Percentiles rank a stretch among this genome's conserved stretches.
Conservation (phyloP, 2,797 vertebrate genomes). For the Mormyrops boulengeri region DNA sequence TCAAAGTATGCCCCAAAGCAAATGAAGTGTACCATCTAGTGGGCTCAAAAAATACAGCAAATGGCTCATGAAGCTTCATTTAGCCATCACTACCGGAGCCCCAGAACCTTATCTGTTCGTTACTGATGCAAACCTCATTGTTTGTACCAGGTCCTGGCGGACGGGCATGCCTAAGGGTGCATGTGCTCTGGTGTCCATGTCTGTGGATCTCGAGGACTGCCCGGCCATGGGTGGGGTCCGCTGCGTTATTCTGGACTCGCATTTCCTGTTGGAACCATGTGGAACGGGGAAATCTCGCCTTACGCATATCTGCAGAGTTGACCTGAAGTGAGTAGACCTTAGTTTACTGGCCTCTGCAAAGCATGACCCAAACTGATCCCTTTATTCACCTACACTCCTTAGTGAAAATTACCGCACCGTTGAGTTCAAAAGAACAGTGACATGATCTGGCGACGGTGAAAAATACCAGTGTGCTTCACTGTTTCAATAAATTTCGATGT, state of each 20-base stretch:
- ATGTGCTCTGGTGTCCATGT: conserved; percentile 73
- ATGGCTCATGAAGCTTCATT: neutral
- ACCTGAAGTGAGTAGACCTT: conserved; percentile 71
- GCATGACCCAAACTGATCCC: neutral
- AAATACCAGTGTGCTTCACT: neutral
- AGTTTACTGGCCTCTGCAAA: neutral
- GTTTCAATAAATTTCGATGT: neutral
- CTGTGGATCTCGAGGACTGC: conserved; percentile 79
- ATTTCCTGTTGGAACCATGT: conserved; percentile 81
- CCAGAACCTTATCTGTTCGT: neutral
- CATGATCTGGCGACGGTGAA: neutral
- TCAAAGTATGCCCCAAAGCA: neutral
- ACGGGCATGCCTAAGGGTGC: conserved; percentile 75
- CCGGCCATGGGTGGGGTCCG: conserved; percentile 68
- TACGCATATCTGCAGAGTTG: conserved; percentile 80
- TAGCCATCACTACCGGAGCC: neutral
- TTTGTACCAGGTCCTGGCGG: conserved; percentile 73
- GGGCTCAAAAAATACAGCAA: neutral
- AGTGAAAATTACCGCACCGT: neutral
- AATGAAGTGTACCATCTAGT: neutral
- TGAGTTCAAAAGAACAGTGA: neutral
- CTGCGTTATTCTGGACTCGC: conserved; percentile 76
- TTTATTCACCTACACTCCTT: neutral
- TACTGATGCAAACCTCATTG: neutral
- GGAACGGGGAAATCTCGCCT: conserved; percentile 75